phyloP scores from a whole-genome alignment of 2,797 vertebrate species.

The Columba guinea region DNA sequence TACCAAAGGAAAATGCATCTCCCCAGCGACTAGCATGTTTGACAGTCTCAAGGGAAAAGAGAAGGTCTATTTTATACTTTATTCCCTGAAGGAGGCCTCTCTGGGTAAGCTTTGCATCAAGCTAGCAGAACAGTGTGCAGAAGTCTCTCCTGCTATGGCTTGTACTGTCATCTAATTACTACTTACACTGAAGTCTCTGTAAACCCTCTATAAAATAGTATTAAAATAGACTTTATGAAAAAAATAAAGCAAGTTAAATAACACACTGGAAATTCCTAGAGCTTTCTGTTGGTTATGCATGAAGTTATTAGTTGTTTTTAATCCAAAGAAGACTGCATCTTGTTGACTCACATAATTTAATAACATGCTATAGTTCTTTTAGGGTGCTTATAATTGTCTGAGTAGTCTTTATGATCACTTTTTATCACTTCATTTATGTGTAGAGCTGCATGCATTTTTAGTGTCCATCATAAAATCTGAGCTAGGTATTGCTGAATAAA shows the following conservation, averaged over 20 bases:
- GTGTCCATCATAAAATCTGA: background rate
- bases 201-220: background rate
- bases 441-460: background rate
- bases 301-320: background rate
- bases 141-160: background rate
- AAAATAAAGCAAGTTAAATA: background rate
- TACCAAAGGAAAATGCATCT: background rate
- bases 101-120: background rate
- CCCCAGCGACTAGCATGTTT: background rate
- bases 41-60: background rate
- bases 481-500: background rate
- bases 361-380: background rate
- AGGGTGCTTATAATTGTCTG: background rate
- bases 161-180: background rate
- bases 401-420: background rate
- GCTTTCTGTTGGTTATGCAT: background rate
- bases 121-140: background rate
- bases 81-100: background rate
- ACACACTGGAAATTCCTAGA: background rate
- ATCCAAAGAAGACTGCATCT: background rate
- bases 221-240: background rate
- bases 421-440: background rate
- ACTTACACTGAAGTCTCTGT: background rate
- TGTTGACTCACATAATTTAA: constrained; percentile 13
- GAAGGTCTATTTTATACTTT: background rate